Conservation (phyloP, 1,140 invertebrate species). For the Rhyacophila brunnea region DNA sequence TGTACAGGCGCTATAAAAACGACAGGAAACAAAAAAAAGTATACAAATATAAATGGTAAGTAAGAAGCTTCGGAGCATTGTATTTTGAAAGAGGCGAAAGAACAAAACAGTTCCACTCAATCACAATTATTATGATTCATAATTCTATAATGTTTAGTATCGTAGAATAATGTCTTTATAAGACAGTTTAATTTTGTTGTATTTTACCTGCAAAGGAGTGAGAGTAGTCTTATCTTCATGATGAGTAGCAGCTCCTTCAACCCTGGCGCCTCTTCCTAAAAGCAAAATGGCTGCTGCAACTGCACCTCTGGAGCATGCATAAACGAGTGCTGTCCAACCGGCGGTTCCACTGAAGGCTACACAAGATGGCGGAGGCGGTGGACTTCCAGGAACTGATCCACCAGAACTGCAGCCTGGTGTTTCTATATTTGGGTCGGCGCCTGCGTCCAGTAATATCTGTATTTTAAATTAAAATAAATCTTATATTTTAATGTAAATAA, state of each 20-base stretch:
- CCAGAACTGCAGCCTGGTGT: constrained; percentile 57
- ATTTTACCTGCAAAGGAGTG: constrained; percentile 76
- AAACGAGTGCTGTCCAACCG: constrained; percentile 54
- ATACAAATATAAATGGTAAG: no score
- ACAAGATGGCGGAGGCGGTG: constrained; percentile 45
- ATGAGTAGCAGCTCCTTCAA: constrained; percentile 78
- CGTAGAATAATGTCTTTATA: no score
- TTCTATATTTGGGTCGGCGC: constrained; percentile 73
- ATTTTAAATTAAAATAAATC: no score
- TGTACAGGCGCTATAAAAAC: no score
- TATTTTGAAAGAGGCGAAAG: no score
- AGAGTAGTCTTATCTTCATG: constrained; percentile 83
- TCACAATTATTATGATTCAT: no score
- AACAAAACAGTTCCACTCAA: no score
- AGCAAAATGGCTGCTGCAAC: constrained; percentile 61
- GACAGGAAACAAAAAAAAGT: no score
- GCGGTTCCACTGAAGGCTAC: constrained; percentile 24
- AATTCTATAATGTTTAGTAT: no score
- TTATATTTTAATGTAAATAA: no score
- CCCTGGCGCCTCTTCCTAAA: constrained; percentile 76
- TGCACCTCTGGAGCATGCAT: constrained; percentile 53
- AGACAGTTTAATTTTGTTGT: no score
- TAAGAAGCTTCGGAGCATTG: no score
- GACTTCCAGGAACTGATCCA: constrained; percentile 44
- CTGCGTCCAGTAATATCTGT: constrained; percentile 74